Base-by-base conservation (phyloP, 2,888 invertebrate species). In the Eristalis intricaria region DNA sequence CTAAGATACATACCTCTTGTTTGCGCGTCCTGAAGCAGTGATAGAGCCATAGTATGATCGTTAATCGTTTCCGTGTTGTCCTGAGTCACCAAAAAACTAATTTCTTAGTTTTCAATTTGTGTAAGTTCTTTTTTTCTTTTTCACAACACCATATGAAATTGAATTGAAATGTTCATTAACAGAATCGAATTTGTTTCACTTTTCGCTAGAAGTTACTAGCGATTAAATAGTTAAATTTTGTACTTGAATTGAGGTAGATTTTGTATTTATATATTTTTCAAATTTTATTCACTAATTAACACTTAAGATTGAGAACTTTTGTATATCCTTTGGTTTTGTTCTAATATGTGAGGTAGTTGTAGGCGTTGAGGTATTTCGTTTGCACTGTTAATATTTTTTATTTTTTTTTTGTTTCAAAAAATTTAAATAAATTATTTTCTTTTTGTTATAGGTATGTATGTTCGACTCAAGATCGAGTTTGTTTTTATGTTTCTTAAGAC, bases 1-100 rank as follows among this genome's bases (percentile, higher is more conserved):
- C 11, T 11, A 38, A 56, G 26, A 19, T 89, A 90, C 91, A 90
- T 91, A 92, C 92, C 92, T 91, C 93, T 91, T 89, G 91, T 92
- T 90, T 93, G 93, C 58, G 93, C 93, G 90, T 93, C 93, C 90
- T 93, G 93, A 40, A 93, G 89, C 90, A 93, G 85, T 76, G 93
- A 93, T 80, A 93, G 91, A 74, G 93, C 93, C 93, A 93, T 93
- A 76, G 60, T 63, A 40, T 81, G 71, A 68, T 71, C 19, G 23
- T 56, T 76, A 19, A 38, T 29, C 26, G 26, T 26, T 15, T 64
- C 43, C 40, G 19, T 68, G 26, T 11, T 38, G n/a, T 13, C 23
- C 19, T 40, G 40, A 38, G 15, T 69, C 69, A 22, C 58, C 35
- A 35, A 35, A 35, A 22, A 15, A 60, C 26, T 60, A 60, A 60